Conservation (phyloP, 2,797 vertebrate species). For the Gymnocypris eckloni region DNA sequence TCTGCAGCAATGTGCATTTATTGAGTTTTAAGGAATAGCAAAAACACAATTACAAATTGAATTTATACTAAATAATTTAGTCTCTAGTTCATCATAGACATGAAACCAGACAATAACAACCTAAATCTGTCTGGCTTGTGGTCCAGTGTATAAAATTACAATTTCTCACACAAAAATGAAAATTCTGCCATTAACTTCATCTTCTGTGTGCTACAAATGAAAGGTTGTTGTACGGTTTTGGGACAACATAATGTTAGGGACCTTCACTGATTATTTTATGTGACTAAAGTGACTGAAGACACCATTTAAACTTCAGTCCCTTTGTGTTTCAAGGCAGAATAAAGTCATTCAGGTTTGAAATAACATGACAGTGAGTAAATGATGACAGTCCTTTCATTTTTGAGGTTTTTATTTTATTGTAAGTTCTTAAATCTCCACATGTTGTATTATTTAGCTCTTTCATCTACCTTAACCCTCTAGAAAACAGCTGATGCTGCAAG, state of each 20-base stretch:
- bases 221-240: background rate
- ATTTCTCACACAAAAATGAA: background rate
- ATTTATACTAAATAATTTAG: background rate
- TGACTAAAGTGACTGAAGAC: background rate
- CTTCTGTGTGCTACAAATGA: background rate
- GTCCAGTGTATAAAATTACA: background rate
- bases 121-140: background rate
- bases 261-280: background rate
- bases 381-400: background rate
- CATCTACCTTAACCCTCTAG: conserved; percentile 35
- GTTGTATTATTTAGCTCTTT: conserved; percentile 28
- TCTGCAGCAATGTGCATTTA: background rate
- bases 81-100: background rate
- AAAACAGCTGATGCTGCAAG: conserved; percentile 51
- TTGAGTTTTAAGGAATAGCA: background rate
- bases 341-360: conserved; percentile 1
- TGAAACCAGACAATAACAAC: background rate
- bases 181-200: background rate
- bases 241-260: background rate
- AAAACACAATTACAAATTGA: background rate
- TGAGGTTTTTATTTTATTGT: no score
- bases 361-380: background rate
- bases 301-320: background rate
- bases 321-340: background rate
- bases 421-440: conserved; percentile 4